These are phyloP conservation scores for Temnothorax ravouxi DNA, from an alignment of 2,888 invertebrate species.

Conservation along the genomic window DNA sequence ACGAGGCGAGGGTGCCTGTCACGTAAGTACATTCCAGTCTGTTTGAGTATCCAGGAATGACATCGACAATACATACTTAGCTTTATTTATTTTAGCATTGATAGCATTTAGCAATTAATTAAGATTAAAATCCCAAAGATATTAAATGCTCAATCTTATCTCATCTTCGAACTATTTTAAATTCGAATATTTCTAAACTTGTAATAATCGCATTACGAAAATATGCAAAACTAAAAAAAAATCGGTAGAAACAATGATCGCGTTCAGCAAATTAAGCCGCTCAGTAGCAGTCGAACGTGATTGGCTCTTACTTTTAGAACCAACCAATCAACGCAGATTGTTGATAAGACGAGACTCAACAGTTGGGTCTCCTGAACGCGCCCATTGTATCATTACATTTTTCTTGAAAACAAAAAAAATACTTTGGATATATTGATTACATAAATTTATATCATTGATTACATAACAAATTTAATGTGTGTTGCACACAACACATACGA, in stretches of 20 bases:
- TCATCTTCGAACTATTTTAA: neutral
- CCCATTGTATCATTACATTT: neutral
- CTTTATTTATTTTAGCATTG: constrained; percentile 8
- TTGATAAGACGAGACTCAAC: no score
- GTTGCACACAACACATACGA: neutral
- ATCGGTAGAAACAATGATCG: neutral
- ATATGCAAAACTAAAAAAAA: neutral
- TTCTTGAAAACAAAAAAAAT: neutral
- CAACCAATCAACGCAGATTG: no score
- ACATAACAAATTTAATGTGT: neutral
- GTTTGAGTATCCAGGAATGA: constrained; percentile 53
- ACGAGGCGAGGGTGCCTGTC: constrained; percentile 89
- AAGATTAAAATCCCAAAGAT: neutral
- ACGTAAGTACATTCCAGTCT: constrained; percentile 86
- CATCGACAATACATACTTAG: neutral
- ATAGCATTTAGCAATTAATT: neutral
- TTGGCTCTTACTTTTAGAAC: no score
- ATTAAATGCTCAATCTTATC: constrained; percentile 8
- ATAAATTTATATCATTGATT: neutral
- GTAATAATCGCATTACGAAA: neutral
- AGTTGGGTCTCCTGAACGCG: no score
- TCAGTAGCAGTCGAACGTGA: no score
- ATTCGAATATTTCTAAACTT: neutral
- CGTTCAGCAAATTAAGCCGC: no score
- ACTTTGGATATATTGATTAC: neutral